Percentiles rank a stretch among this genome's conserved stretches.
These are phyloP conservation scores for Nasonia oneida DNA, from an alignment of 2,888 invertebrate species.

Conservation along the genomic window DNA sequence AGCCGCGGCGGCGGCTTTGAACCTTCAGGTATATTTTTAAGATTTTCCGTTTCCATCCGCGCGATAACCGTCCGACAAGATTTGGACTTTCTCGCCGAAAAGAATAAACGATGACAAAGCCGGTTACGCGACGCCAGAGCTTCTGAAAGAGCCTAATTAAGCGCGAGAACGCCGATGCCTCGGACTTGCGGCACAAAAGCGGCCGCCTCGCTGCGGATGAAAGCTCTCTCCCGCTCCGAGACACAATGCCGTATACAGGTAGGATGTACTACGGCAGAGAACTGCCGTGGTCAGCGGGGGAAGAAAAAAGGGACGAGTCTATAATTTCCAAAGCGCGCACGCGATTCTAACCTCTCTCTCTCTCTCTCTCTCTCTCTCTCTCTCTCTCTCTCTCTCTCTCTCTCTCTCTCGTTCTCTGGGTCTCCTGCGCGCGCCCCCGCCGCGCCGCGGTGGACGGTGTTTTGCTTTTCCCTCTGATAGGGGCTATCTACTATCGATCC, in stretches of 20 bases:
- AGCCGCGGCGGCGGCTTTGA: neutral
- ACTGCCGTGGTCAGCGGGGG: neutral
- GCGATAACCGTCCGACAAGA: too few species aligned
- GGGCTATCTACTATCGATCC: conserved; percentile 60
- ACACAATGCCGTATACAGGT: neutral
- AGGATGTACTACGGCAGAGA: neutral
- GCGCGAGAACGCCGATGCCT: neutral
- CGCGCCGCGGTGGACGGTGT: neutral
- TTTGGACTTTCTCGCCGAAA: too few species aligned
- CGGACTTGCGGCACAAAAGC: neutral
- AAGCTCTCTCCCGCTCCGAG: neutral
- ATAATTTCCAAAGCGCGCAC: conserved; percentile 30
- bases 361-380: conserved; percentile 16
- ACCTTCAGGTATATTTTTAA: conserved; percentile 12
- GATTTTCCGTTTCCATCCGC: neutral
- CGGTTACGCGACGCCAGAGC: neutral
- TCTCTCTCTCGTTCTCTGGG: neutral
- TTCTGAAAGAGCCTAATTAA: conserved; percentile 33
- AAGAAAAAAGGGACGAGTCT: conserved; percentile 40
- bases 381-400: conserved; percentile 20
- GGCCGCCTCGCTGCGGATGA: neutral
- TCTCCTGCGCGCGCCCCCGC: neutral
- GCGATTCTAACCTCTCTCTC: conserved; percentile 18
- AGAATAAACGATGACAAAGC: too few species aligned
- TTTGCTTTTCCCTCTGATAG: conserved; percentile 20